Base-by-base conservation (phyloP, 2,797 vertebrate genomes). In the Orientallactaga sibirica region DNA sequence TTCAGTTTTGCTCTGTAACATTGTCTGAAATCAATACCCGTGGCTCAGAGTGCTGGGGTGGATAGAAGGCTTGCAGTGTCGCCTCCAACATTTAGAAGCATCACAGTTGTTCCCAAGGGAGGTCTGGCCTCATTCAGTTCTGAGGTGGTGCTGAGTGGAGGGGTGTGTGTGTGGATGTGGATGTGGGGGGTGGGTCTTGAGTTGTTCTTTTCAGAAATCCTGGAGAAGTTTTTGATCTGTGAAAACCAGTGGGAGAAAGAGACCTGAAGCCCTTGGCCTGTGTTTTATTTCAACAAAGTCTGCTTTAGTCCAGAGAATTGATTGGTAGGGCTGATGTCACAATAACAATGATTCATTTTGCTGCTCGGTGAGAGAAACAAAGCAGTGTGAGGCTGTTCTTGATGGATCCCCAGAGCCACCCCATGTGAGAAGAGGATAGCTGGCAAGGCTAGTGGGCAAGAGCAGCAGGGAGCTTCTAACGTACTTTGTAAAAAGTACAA, bases 11-110 rank as follows among this genome's bases (percentile, higher is more conserved):
- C 96, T 95, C 97, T 98, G 98, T 98, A 99, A 98, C 98, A 92
- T 68, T 95, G 98, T 98, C 98, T 97, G 98, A 98, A 99, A 99
- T 99, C 99, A 98, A 99, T 99, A 98, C 2, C 91, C 98, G 97
- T 95, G 97, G 71, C 92, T 3, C 96, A 96, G 98, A 99, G 98
- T 89, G 96, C 97, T 97, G 98, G 3, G 55, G 89, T 80, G 62
- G 81, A 52, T 75, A 24, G 55, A 83, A 76, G 16, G 95, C 90
- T 91, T 27, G 29, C 19, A 62, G 25, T 33, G 68, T 82, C 33
- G 68, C 88, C 87, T 61, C 82, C 92, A 92, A 88, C 83, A 27
- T 96, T 71, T 94, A 91, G 94, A 94, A 92, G 68, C 71, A 18
- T 93, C n/a, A 4, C 3, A 12, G 91, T 82, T 66, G 9, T 79